phyloP scores from a whole-genome alignment of 2,113 vertebrate genomes.

The Poicephalus meyeri region DNA sequence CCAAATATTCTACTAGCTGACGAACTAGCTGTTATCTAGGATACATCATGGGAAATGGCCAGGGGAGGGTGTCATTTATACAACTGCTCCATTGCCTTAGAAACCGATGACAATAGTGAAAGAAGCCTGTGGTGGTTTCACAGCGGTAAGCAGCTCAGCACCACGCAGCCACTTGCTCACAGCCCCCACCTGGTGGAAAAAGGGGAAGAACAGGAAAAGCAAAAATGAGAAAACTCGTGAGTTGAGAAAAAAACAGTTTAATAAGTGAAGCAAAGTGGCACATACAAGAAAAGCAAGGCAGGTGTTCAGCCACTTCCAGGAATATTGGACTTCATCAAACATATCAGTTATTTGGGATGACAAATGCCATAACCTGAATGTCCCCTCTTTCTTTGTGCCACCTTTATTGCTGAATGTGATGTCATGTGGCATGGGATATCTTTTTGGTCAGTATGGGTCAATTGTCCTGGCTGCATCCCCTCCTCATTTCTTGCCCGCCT shows the following conservation, averaged over 20 bases:
- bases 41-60: neutral
- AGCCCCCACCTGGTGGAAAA: no score
- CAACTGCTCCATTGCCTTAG: neutral
- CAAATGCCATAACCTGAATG: neutral
- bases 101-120: neutral
- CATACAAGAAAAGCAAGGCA: neutral
- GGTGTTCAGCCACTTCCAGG: neutral
- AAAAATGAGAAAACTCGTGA: neutral
- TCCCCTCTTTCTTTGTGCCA: neutral
- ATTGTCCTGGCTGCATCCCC: neutral
- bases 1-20: neutral
- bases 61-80: neutral
- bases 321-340: fast-evolving
- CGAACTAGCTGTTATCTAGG: neutral
- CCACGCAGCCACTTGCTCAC: fast-evolving
- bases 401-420: neutral
- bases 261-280: neutral
- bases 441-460: neutral
- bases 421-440: neutral
- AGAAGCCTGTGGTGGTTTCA: neutral
- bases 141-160: neutral
- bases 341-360: neutral
- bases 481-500: neutral
- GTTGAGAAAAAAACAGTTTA: neutral
- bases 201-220: neutral